A percentile compares a stretch with the other conserved stretches of the same genome.
These are phyloP conservation scores for Pangasius djambal DNA, from an alignment of 2,797 vertebrate genomes.

Conservation along the genomic window DNA sequence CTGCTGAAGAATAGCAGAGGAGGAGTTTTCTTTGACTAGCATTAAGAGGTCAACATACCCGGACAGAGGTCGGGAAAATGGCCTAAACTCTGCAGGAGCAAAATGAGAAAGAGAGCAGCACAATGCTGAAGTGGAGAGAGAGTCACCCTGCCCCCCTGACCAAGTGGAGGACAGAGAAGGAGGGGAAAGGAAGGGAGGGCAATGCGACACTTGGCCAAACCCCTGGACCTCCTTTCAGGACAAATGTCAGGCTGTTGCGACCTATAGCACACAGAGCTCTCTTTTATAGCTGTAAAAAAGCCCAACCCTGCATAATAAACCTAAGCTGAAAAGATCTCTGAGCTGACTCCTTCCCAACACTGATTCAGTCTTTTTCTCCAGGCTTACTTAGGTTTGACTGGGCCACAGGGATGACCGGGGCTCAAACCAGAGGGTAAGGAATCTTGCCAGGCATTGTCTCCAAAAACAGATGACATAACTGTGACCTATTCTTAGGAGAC, in stretches of 20 bases:
- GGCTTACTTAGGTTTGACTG: not conserved
- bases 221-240: slow-evolving; percentile 52
- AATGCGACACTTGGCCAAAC: slow-evolving; percentile 50
- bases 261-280: slow-evolving; percentile 44
- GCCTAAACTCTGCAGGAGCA: slow-evolving; percentile 36
- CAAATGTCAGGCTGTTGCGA: slow-evolving; percentile 51
- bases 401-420: slow-evolving; percentile 28
- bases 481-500: slow-evolving; percentile 30
- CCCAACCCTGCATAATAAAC: slow-evolving; percentile 35
- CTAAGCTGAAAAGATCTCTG: slow-evolving; percentile 33
- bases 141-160: not conserved
- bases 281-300: slow-evolving; percentile 40
- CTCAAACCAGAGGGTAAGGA: not conserved
- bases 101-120: slow-evolving; percentile 45
- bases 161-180: slow-evolving; percentile 6
- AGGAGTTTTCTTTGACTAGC: slow-evolving; percentile 26
- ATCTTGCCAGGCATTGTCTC: slow-evolving; percentile 20
- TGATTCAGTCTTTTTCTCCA: slow-evolving; percentile 24
- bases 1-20: slow-evolving; percentile 30
- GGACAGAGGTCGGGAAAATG: slow-evolving; percentile 58
- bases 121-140: slow-evolving; percentile 31
- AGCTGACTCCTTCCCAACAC: slow-evolving; percentile 19
- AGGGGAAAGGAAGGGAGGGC: slow-evolving; percentile 32
- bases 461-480: slow-evolving; percentile 26
- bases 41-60: slow-evolving; percentile 50